Evolutionary conservation across 2,888 invertebrate species (phyloP).

Genomic region (Prenolepis imparis): DNA sequence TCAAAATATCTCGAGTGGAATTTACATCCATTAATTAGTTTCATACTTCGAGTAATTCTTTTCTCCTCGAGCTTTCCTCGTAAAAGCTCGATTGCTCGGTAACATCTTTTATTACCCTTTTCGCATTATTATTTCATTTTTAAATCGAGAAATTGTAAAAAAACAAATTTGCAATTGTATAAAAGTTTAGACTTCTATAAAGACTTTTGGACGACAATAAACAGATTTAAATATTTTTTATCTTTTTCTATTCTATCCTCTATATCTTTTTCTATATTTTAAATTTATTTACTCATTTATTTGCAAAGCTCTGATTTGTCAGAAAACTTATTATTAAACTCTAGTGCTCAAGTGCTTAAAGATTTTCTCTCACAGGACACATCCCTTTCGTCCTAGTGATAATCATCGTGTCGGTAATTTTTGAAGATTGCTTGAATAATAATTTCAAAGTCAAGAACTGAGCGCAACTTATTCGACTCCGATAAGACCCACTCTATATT

Average conservation of each 20-base stretch:
- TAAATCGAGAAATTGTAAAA: not conserved
- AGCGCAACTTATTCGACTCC: not conserved
- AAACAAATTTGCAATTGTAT: not conserved
- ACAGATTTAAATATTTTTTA: not conserved
- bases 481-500: slow-evolving; percentile 20
- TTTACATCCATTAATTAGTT: slow-evolving; percentile 38
- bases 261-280: not conserved
- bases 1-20: slow-evolving; percentile 37
- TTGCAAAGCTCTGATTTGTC: not conserved
- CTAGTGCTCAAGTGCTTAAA: slow-evolving; percentile 17
- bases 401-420: not conserved
- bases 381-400: not conserved
- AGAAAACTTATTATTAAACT: slow-evolving; percentile 1
- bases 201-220: not conserved
- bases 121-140: not conserved
- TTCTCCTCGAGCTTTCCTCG: not conserved
- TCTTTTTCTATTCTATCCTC: not conserved
- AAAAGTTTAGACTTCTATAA: not conserved
- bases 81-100: not conserved
- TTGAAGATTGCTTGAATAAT: slow-evolving; percentile 19
- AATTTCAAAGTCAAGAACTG: slow-evolving; percentile 25
- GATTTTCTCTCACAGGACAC: not conserved
- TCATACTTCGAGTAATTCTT: not conserved
- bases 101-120: not conserved
- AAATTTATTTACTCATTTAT: not conserved